phyloP scores from a whole-genome alignment of 2,888 invertebrate genomes.

The Tachystola acroxantha region DNA sequence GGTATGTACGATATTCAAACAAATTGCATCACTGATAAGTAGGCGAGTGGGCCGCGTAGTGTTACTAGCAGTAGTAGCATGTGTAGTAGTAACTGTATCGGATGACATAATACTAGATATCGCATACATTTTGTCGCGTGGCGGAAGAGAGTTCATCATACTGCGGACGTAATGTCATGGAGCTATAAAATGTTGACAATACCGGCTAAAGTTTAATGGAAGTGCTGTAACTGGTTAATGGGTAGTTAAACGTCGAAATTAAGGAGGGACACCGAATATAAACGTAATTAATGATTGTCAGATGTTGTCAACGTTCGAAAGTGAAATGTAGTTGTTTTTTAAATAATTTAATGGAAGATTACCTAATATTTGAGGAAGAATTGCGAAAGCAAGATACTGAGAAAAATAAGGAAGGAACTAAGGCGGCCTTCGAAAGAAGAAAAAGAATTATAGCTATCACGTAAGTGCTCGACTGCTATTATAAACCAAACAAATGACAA shows the following conservation, averaged over 20 bases:
- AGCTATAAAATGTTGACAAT: constrained; percentile 18
- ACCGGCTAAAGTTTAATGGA: background rate
- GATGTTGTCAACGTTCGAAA: too few relatives aligned
- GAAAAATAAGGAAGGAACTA: too few relatives aligned
- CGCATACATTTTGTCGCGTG: constrained; percentile 17
- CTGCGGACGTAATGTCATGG: constrained; percentile 31
- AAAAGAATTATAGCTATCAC: too few relatives aligned
- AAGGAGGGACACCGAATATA: background rate
- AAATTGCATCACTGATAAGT: constrained; percentile 39
- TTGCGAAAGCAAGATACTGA: too few relatives aligned
- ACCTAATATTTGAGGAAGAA: too few relatives aligned
- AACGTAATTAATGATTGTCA: too few relatives aligned
- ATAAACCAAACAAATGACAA: too few relatives aligned
- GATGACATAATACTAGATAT: constrained; percentile 31
- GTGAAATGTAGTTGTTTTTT: too few relatives aligned
- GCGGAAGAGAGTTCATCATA: constrained; percentile 52
- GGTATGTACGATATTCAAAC: constrained; percentile 28
- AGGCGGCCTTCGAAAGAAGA: too few relatives aligned
- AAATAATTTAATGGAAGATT: too few relatives aligned
- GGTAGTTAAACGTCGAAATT: background rate
- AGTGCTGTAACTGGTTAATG: constrained; percentile 1
- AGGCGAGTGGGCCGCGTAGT: constrained; percentile 40
- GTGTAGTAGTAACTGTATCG: constrained; percentile 24
- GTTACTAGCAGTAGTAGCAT: constrained; percentile 10
- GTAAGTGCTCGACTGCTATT: too few relatives aligned